Evolutionary conservation across 1,140 invertebrate species (phyloP).

Genomic region (Drosophila miranda): DNA sequence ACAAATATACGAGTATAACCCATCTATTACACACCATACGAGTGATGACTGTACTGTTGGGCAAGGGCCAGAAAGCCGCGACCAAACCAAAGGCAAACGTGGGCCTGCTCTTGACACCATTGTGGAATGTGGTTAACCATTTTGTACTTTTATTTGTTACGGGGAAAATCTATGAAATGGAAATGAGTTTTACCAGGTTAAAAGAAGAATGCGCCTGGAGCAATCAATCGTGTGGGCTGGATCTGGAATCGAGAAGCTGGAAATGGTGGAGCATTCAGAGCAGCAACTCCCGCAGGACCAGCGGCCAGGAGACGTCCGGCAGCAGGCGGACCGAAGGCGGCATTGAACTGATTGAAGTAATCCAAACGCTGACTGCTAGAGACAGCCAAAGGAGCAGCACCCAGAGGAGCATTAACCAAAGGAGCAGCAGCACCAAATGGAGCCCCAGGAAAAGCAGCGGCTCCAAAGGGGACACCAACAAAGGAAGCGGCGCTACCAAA

Average conservation of each 20-base stretch:
- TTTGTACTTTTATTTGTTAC: conserved; percentile 40
- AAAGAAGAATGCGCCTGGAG: conserved; percentile 42
- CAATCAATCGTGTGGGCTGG: conserved; percentile 35
- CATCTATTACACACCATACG: neutral
- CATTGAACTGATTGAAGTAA: conserved; percentile 68
- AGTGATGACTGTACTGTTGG: conserved; percentile 4
- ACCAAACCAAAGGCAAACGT: neutral
- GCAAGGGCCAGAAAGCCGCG: neutral
- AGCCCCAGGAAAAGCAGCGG: conserved; percentile 11
- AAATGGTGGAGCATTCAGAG: conserved; percentile 1
- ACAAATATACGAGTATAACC: conserved; percentile 1
- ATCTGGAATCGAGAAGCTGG: conserved; percentile 25
- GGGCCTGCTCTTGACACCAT: neutral
- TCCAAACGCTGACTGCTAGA: conserved; percentile 65
- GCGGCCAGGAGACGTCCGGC: conserved; percentile 48
- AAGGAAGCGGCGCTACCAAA: neutral
- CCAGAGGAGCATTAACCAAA: conserved; percentile 4
- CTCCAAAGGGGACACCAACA: neutral
- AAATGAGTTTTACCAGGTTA: conserved; percentile 3
- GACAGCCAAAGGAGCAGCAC: conserved; percentile 44
- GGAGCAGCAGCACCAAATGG: conserved; percentile 18
- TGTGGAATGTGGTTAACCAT: conserved; percentile 46
- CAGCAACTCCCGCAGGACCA: conserved; percentile 17
- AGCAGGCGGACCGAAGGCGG: conserved; percentile 43
- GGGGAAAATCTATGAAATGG: neutral